phyloP scores from a whole-genome alignment of 2,797 vertebrate species.

The Myiotriccus ornatus region DNA sequence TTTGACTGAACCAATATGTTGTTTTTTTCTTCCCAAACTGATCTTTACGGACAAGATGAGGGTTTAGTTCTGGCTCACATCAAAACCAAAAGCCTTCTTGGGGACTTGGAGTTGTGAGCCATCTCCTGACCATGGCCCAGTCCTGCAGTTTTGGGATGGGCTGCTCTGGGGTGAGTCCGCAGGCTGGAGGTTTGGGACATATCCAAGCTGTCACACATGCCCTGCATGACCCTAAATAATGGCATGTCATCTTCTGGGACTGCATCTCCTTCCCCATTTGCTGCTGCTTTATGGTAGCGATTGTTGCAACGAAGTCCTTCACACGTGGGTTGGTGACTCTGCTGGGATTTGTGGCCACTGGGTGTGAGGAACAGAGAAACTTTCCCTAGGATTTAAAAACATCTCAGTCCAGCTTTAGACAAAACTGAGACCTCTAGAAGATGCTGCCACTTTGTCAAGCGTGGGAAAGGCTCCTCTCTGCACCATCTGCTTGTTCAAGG shows the following conservation, averaged over 20 bases:
- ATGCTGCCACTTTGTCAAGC: not conserved
- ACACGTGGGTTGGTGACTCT: accelerated
- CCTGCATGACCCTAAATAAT: not conserved
- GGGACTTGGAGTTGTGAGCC: not conserved
- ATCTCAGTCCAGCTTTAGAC: not conserved
- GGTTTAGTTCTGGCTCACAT: constrained; percentile 15
- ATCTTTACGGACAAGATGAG: constrained; percentile 14
- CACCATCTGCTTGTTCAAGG: not conserved
- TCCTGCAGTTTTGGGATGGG: not conserved
- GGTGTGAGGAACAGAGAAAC: not conserved
- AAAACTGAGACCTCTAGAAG: not conserved
- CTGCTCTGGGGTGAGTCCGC: not conserved
- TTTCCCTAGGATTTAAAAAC: not conserved
- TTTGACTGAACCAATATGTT: constrained; percentile 51
- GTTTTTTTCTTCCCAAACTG: not conserved
- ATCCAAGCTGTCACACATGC: not conserved
- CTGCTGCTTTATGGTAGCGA: not conserved
- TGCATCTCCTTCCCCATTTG: not conserved
- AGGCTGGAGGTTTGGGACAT: not conserved
- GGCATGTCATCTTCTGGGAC: not conserved
- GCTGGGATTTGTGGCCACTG: not conserved
- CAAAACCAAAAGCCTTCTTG: not conserved
- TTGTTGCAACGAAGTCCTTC: not conserved
- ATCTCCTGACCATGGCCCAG: accelerated
- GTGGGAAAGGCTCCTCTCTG: not conserved